These are phyloP conservation scores for Cyclopterus lumpus DNA, from an alignment of 2,797 vertebrate genomes.

Conservation along the genomic window DNA sequence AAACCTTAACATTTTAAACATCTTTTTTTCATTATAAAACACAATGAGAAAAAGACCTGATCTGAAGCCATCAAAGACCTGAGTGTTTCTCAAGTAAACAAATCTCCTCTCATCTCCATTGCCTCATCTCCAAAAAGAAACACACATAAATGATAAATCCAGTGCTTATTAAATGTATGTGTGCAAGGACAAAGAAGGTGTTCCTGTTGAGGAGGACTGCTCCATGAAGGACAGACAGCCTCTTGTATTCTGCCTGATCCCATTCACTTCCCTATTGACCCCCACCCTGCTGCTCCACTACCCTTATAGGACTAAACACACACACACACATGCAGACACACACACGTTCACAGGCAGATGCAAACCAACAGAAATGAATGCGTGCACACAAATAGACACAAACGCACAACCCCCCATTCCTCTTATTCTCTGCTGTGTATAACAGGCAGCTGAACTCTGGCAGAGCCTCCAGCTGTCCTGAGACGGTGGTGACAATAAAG, in stretches of 20 bases:
- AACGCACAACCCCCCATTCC: constrained; percentile 19
- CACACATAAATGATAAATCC: constrained; percentile 84
- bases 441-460: constrained; percentile 78
- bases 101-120: constrained; percentile 43
- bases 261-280: constrained; percentile 81
- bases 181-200: constrained; percentile 81
- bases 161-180: constrained; percentile 85
- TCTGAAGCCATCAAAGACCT: background rate
- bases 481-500: constrained; percentile 70
- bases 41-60: background rate
- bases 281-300: constrained; percentile 50
- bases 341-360: constrained; percentile 31
- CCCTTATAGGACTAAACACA: constrained; percentile 40
- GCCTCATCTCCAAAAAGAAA: constrained; percentile 65
- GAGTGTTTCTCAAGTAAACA: constrained; percentile 10
- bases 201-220: constrained; percentile 78
- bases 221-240: constrained; percentile 80
- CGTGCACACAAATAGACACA: constrained; percentile 26
- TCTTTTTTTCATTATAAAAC: background rate
- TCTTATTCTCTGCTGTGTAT: constrained; percentile 60
- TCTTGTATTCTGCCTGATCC: constrained; percentile 77
- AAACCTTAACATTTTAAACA: background rate
- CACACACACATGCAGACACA: constrained; percentile 27
- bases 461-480: constrained; percentile 79
- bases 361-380: constrained; percentile 44